phyloP scores from a whole-genome alignment of 2,113 vertebrate genomes.

The Pseudolaguvia tuberculata region DNA sequence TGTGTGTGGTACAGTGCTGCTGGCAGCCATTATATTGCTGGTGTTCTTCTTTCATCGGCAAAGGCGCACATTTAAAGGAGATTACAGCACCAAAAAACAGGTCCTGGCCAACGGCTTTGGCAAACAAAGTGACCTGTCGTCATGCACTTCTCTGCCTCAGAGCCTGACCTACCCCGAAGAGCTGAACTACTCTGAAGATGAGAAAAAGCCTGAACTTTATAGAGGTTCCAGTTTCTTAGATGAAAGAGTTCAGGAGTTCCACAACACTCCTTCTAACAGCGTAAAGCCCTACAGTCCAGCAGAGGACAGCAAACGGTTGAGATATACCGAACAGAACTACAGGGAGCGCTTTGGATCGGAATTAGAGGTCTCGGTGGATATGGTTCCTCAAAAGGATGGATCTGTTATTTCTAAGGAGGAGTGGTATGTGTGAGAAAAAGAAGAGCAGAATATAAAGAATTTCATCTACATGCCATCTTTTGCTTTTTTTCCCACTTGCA shows the following conservation, averaged over 20 bases:
- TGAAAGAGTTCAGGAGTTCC: slow-evolving; percentile 67
- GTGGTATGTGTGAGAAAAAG: slow-evolving; percentile 77
- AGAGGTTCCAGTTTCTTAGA: slow-evolving; percentile 61
- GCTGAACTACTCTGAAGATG: slow-evolving; percentile 67
- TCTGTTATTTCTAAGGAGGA: slow-evolving; percentile 90
- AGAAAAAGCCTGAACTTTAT: slow-evolving; percentile 76
- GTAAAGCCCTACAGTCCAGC: slow-evolving; percentile 79
- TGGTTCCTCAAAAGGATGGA: slow-evolving; percentile 85
- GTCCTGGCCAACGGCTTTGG: slow-evolving; percentile 83
- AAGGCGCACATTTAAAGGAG: slow-evolving; percentile 83
- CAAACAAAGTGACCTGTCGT: slow-evolving; percentile 68
- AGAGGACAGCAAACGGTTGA: slow-evolving; percentile 56
- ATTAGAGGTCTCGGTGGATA: slow-evolving; percentile 80
- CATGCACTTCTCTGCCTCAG: slow-evolving; percentile 74
- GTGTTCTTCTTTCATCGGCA: slow-evolving; percentile 75
- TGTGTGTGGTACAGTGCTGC: slow-evolving; percentile 74
- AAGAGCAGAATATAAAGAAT: background rate
- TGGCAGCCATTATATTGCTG: slow-evolving; percentile 72
- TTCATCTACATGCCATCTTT: background rate
- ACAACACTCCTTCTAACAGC: slow-evolving; percentile 69
- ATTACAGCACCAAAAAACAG: slow-evolving; percentile 88
- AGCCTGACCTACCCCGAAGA: slow-evolving; percentile 80
- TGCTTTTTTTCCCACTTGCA: background rate
- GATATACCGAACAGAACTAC: slow-evolving; percentile 75
- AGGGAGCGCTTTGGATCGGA: slow-evolving; percentile 79